Conservation (phyloP, 1,140 invertebrate species). For the Drosophila navojoa region DNA sequence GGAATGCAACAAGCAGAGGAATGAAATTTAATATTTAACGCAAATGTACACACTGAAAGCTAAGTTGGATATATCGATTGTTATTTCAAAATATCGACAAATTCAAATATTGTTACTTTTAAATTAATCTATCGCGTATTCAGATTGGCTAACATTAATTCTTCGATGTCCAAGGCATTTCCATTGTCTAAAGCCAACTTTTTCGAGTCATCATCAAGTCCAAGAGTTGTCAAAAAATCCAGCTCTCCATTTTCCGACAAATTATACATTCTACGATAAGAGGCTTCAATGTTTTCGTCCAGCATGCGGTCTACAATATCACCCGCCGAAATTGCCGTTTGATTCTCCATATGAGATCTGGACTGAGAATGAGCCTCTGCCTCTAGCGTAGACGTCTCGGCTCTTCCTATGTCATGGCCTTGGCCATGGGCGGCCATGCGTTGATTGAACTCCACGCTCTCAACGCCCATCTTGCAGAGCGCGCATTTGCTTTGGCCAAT, state of each 20-base stretch:
- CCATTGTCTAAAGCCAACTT: constrained; percentile 61
- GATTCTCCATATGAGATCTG: constrained; percentile 14
- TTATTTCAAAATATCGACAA: constrained; percentile 3
- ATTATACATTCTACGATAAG: constrained; percentile 72
- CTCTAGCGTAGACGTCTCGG: constrained; percentile 6
- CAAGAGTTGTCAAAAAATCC: constrained; percentile 47
- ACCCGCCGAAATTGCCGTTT: constrained; percentile 13
- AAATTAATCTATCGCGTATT: constrained; percentile 15
- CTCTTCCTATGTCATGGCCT: constrained; percentile 1
- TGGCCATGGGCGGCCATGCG: constrained; percentile 9
- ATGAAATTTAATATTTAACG: constrained; percentile 10
- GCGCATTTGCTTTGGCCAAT: constrained; percentile 66
- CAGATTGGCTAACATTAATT: constrained; percentile 38
- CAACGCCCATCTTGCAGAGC: constrained; percentile 73
- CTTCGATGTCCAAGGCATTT: constrained; percentile 48
- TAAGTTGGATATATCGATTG: constrained; percentile 2
- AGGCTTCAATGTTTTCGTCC: constrained; percentile 77
- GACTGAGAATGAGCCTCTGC: constrained; percentile 5
- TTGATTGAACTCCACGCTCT: constrained; percentile 51
- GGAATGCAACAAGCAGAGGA: constrained; percentile 52
- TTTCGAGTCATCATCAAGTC: constrained; percentile 75
- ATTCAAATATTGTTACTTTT: neutral
- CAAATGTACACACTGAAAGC: constrained; percentile 33
- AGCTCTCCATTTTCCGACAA: constrained; percentile 37
- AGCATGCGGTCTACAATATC: constrained; percentile 76